These are phyloP conservation scores for Hirundichthys speculiger DNA, from an alignment of 2,113 vertebrate genomes.

Conservation along the genomic window DNA sequence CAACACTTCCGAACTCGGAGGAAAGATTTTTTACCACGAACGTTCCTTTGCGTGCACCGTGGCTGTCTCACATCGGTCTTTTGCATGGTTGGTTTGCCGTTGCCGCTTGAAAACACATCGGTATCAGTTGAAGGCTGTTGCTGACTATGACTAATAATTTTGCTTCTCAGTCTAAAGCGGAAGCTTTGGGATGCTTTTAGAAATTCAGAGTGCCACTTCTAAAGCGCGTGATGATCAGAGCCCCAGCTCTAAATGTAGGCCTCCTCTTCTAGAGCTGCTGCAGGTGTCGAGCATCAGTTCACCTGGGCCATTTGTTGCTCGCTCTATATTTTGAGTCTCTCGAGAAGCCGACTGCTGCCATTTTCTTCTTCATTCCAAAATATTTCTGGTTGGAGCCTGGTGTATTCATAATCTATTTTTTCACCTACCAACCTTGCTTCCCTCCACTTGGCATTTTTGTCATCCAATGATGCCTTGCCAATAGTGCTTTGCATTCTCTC, in stretches of 20 bases:
- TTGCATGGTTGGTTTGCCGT: slow-evolving; percentile 5
- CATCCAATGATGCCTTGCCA: slow-evolving; percentile 72
- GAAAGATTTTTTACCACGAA: slow-evolving; percentile 57
- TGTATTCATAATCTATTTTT: slow-evolving; percentile 76
- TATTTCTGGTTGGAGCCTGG: slow-evolving; percentile 67
- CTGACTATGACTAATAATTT: slow-evolving; percentile 9
- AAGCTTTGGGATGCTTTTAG: not conserved
- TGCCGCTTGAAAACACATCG: slow-evolving; percentile 16
- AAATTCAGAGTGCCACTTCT: slow-evolving; percentile 2
- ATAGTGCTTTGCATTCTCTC: slow-evolving; percentile 52
- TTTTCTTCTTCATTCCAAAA: slow-evolving; percentile 71
- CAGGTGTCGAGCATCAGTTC: slow-evolving; percentile 3
- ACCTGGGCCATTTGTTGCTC: slow-evolving; percentile 72
- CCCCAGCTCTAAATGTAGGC: not conserved
- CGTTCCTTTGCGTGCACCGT: slow-evolving; percentile 2
- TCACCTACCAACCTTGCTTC: slow-evolving; percentile 70
- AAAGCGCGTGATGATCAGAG: no score
- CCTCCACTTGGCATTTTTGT: slow-evolving; percentile 73
- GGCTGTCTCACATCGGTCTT: not conserved
- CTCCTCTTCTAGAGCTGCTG: slow-evolving; percentile 1
- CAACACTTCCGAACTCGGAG: slow-evolving; percentile 69
- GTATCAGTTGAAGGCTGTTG: not conserved
- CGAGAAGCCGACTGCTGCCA: slow-evolving; percentile 66
- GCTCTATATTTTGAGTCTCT: slow-evolving; percentile 50
- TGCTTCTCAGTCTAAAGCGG: slow-evolving; percentile 19